Base-by-base conservation (phyloP, 2,113 vertebrate species). In the Neogale vison region DNA sequence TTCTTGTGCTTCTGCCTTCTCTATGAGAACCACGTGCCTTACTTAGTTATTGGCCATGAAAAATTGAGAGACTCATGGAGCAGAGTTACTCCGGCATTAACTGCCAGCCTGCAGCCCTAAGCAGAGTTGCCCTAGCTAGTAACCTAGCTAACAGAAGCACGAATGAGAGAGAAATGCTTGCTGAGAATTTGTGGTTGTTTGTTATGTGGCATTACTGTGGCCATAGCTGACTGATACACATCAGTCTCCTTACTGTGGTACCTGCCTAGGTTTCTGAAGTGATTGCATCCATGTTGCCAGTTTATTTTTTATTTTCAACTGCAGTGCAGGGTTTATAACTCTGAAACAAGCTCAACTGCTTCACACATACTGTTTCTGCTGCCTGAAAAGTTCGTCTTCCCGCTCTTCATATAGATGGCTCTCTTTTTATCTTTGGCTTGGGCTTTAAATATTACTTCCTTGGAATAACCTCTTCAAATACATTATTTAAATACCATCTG, bases 401-500 rank as follows among this genome's bases (percentile, higher is more conserved):
- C 34, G n/a, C 26, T 79, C 31, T 83, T 88, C 50, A 26, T 1
- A 12, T 42, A 76, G 80, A n/a, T 24, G 31, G 24, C 20, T 91
- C 23, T 61, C 34, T 59, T 20, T 24, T 71, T 26, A 17, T 82
- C 57, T 96, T 79, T 85, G 61, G 39, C 26, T 80, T 39, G 89
- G 88, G 7, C 39, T 95, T 81, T 86, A 39, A 72, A 45, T 65
- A 42, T 52, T 80, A 23, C 42, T 61, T 84, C 63, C 52, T 88
- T n/a, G 29, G 20, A 72, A 50, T 79, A 36, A 92, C 17, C 36
- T 93, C 34, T 11, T 91, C 21, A 31, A 67, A 77, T 69, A 45
- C 5, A 23, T 63, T 88, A 83, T 86, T 69, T 83, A 88, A 91
- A 42, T n/a, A 36, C 59, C 76, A 21, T 71, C 91, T 82, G 47